Evolutionary conservation across 2,888 invertebrate species (phyloP).

Genomic region (Pandemis cinnamomeana): DNA sequence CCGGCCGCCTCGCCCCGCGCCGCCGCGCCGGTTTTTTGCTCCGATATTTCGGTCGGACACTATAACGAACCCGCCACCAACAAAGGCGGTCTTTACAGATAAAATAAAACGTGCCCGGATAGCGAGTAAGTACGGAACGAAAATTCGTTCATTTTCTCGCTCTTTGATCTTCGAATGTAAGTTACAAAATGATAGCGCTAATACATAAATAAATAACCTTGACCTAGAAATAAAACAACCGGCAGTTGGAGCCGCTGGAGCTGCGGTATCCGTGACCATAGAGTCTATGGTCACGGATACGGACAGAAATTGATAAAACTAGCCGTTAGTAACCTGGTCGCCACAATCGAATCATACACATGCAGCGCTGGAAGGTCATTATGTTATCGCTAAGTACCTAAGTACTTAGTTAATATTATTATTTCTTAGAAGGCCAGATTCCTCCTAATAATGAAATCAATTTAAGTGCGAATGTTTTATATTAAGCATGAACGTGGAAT

Average conservation of each 20-base stretch:
- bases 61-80: not conserved
- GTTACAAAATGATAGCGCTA: not conserved
- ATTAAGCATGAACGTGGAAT: not conserved
- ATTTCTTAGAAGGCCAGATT: too few species aligned
- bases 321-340: too few species aligned
- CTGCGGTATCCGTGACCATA: too few species aligned
- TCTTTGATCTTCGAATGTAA: not conserved
- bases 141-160: not conserved
- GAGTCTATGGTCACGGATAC: not conserved
- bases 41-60: slow-evolving; percentile 21
- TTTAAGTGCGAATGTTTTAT: not conserved
- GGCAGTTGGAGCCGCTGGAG: not conserved
- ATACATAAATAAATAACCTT: not conserved
- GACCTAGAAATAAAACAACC: not conserved
- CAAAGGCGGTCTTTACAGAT: not conserved
- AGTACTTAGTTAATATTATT: too few species aligned
- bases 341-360: not conserved
- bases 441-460: not conserved
- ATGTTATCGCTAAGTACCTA: not conserved
- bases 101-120: not conserved
- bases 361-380: not conserved
- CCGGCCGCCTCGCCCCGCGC: slow-evolving; percentile 50
- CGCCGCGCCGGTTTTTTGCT: slow-evolving; percentile 24
- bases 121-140: not conserved
- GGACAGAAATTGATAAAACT: not conserved